Percentiles rank a stretch among this genome's conserved stretches.
Evolutionary conservation across 2,113 vertebrate genomes (phyloP).

Genomic region (Abramis brama): DNA sequence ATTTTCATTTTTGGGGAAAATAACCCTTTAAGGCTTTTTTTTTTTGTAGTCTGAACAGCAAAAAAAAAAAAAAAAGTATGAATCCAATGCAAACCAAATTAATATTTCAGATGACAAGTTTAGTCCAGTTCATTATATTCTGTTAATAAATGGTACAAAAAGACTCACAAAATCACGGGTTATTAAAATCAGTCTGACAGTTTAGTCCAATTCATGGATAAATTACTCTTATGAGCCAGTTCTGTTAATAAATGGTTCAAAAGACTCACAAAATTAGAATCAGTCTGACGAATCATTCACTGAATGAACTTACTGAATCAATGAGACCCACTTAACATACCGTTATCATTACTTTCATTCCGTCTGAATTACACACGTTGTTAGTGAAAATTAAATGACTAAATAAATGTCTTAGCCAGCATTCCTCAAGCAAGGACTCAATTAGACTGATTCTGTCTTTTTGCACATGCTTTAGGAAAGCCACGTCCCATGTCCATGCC

Average conservation of each 20-base stretch:
- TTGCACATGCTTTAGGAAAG: constrained; percentile 77
- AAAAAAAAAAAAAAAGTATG: neutral
- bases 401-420: neutral
- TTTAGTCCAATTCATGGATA: too few species aligned
- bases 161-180: neutral
- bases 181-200: neutral
- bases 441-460: constrained; percentile 9
- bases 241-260: too few species aligned
- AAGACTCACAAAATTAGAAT: too few species aligned
- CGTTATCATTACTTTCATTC: neutral
- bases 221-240: too few species aligned
- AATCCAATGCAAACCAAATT: neutral
- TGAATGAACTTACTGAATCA: neutral
- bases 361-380: neutral
- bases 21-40: neutral
- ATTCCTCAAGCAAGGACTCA: neutral
- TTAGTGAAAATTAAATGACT: neutral
- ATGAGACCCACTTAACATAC: neutral
- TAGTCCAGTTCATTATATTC: neutral
- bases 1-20: too few species aligned
- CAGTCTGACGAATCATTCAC: too few species aligned
- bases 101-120: neutral
- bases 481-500: constrained; percentile 96
- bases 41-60: neutral
- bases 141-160: too few species aligned